Evolutionary conservation across 2,113 vertebrate genomes (phyloP).

Genomic region (Kryptolebias marmoratus): DNA sequence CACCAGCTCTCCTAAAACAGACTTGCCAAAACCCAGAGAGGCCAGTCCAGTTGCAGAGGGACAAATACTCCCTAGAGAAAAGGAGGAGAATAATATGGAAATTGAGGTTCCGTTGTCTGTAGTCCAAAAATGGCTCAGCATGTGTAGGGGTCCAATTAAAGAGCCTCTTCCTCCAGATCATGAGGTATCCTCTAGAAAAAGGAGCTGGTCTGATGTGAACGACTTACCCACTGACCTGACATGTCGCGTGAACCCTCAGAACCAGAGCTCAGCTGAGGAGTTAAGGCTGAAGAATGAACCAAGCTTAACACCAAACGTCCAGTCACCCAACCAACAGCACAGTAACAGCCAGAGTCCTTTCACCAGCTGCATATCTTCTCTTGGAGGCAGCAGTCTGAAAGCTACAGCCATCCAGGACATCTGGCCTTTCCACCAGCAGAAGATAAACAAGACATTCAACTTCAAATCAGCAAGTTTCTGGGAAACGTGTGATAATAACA

Average conservation of each 20-base stretch:
- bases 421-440: conserved; percentile 5
- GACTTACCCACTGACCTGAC: conserved; percentile 18
- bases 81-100: conserved; percentile 67
- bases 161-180: conserved; percentile 1
- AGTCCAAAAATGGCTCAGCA: conserved; percentile 69
- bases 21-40: background rate
- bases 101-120: conserved; percentile 79
- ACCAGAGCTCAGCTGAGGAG: conserved; percentile 27
- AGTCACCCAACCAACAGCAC: background rate
- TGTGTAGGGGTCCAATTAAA: conserved; percentile 35
- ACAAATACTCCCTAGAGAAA: conserved; percentile 24
- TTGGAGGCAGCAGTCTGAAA: conserved; percentile 7
- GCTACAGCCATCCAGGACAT: conserved; percentile 1
- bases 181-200: conserved; percentile 5
- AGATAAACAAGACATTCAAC: background rate
- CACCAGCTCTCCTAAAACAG: conserved; percentile 27
- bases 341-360: conserved; percentile 1
- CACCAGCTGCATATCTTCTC: conserved; percentile 12
- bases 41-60: conserved; percentile 14
- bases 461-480: conserved; percentile 24
- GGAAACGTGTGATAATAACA: conserved; percentile 20
- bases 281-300: conserved; percentile 1
- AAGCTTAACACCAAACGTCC: background rate
- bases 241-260: conserved; percentile 25
- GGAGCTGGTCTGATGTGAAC: background rate